Evolutionary conservation across 2,113 vertebrate genomes (phyloP).

Genomic region (Cyprinodon tularosa): DNA sequence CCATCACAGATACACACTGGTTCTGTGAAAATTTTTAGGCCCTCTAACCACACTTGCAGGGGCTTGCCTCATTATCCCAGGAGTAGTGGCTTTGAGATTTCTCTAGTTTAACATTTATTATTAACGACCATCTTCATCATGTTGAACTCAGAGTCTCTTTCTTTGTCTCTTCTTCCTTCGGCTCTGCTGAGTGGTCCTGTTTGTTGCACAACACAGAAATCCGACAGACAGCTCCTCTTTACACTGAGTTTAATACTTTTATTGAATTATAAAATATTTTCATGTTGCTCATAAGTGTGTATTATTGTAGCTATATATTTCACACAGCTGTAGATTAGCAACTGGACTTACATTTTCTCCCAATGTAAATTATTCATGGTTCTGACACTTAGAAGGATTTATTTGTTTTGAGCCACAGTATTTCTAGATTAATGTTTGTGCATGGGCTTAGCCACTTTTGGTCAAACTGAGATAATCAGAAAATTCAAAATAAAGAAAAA

Average conservation of each 20-base stretch:
- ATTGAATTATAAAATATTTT: conserved; percentile 10
- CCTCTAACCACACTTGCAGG: conserved; percentile 60
- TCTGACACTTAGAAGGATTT: conserved; percentile 40
- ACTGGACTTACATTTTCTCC: conserved; percentile 24
- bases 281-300: conserved; percentile 9
- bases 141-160: conserved; percentile 57
- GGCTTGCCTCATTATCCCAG: conserved; percentile 74
- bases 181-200: conserved; percentile 39
- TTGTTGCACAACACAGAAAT: conserved; percentile 50
- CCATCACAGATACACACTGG: conserved; percentile 63
- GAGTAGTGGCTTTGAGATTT: conserved; percentile 70
- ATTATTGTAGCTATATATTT: not conserved
- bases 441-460: conserved; percentile 22
- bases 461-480: conserved; percentile 37
- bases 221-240: conserved; percentile 17
- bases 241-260: conserved; percentile 18
- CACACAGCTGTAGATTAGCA: conserved; percentile 1
- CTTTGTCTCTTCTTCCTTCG: conserved; percentile 52
- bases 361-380: conserved; percentile 42
- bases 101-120: conserved; percentile 77
- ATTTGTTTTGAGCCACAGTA: conserved; percentile 51
- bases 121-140: conserved; percentile 75
- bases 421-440: conserved; percentile 55
- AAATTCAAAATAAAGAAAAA: conserved; percentile 28
- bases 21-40: conserved; percentile 54